A percentile compares a stretch with the other conserved stretches of the same genome.
Evolutionary conservation across 2,888 invertebrate species (phyloP).

Genomic region (Hyles lineata): DNA sequence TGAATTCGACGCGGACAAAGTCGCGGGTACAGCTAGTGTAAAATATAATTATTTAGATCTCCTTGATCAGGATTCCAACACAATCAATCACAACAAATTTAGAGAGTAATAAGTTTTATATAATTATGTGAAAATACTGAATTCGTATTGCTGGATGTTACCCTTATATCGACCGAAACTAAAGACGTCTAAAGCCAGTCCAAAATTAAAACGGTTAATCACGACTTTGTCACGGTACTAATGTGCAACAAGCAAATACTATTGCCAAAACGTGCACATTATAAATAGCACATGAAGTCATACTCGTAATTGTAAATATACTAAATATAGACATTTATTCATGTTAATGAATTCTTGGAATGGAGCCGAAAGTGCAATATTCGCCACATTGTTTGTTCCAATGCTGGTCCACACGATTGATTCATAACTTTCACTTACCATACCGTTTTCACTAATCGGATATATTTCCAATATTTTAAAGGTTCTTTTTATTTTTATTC

Average conservation of each 20-base stretch:
- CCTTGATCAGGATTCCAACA: too few species aligned
- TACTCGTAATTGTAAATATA: background rate
- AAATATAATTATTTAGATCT: background rate
- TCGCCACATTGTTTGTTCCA: background rate
- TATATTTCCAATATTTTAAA: too few species aligned
- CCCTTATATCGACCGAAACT: too few species aligned
- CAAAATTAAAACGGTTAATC: conserved; percentile 8
- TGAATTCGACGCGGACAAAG: too few species aligned
- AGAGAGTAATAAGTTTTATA: too few species aligned
- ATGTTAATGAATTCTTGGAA: background rate
- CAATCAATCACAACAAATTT: too few species aligned
- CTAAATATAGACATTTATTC: conserved; percentile 3
- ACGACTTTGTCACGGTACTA: background rate
- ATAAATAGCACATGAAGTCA: conserved; percentile 16
- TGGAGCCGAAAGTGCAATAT: background rate
- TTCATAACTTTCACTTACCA: background rate
- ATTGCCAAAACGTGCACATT: conserved; percentile 11
- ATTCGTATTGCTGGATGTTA: too few species aligned
- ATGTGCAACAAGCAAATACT: background rate
- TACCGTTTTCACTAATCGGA: too few species aligned
- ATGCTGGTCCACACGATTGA: background rate
- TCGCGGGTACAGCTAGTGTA: too few species aligned
- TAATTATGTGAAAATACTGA: too few species aligned
- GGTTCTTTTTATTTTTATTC: too few species aligned
- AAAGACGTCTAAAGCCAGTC: background rate